Base-by-base conservation (phyloP, 2,113 vertebrate genomes). In the Hiodon tergisus region DNA sequence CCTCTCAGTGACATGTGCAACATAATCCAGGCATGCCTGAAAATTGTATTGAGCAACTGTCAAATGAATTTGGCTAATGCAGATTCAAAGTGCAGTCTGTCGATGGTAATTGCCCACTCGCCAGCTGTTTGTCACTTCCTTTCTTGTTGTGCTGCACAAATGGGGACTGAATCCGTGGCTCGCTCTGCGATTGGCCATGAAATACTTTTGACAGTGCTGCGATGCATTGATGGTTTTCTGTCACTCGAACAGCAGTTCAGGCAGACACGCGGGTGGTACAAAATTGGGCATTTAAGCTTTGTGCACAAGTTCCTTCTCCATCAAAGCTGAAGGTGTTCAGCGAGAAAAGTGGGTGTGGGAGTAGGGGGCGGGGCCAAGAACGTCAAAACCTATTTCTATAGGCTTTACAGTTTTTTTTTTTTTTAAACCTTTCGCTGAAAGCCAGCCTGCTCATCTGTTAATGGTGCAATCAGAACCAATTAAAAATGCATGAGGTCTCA, bases 381-480 rank as follows among this genome's bases (percentile, higher is more conserved):
- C 83, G 77, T 82, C 85, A 69, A 67, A 86, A 89, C 89, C 88
- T 87, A 90, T 91, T 88, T 87, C 83, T 83, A 84, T 81, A 77
- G 83, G 70, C 81, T 86, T 31, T 31, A 31, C 31, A 31, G 31
- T 31, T 31, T 31, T 31, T 31, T 88, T 90, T 90, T 84, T 91
- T 92, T 89, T 88, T 79, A 5, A 14, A 81, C 84, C 87, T 87
- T 83, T 86, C 83, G 85, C 85, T 89, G 87, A 87, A 87, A 83
- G 80, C 74, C 75, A 59, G 83, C 79, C 81, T 87, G 87, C 83
- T 87, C 87, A 93, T 92, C 87, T 85, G 84, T 89, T 93, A 90
- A 89, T 93, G 91, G 93, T 89, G 87, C 89, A 93, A 94, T 93
- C 91, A 92, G 90, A 87, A 86, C 90, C 90, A 93, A 95, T 95